A percentile compares a stretch with the other conserved stretches of the same genome.
Evolutionary conservation across 1,140 invertebrate species (phyloP).

Genomic region (Lucilia cuprina): DNA sequence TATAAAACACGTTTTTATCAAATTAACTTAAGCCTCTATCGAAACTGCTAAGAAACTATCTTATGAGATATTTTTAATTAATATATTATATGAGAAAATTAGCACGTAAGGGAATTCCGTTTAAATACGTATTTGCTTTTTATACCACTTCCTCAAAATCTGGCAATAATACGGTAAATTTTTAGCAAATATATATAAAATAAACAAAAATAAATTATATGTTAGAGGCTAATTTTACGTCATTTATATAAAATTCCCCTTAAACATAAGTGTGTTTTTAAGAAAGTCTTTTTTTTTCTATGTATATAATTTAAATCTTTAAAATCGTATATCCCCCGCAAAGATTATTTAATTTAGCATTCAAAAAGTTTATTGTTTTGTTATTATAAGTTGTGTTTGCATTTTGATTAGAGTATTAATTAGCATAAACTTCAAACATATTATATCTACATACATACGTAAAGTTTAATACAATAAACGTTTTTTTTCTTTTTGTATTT

Average conservation of each 20-base stretch:
- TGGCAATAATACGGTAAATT: too few species aligned
- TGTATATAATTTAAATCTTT: not conserved
- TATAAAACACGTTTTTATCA: too few species aligned
- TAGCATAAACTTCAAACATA: not conserved
- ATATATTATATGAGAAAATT: too few species aligned
- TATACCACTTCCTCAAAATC: too few species aligned
- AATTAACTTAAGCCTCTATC: too few species aligned
- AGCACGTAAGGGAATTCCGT: too few species aligned
- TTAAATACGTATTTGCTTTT: too few species aligned
- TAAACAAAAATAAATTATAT: not conserved
- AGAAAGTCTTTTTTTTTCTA: not conserved
- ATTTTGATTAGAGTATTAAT: conserved; percentile 1
- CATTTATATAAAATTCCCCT: not conserved
- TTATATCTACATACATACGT: not conserved
- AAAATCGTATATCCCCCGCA: not conserved
- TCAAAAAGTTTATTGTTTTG: not conserved
- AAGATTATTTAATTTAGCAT: not conserved
- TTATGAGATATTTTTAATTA: too few species aligned
- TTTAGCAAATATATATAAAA: too few species aligned
- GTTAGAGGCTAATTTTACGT: not conserved
- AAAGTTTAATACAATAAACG: too few species aligned
- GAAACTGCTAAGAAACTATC: too few species aligned
- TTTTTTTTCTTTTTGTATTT: too few species aligned
- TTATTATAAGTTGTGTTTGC: not conserved
- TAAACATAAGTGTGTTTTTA: not conserved